Conservation (phyloP, 2,113 vertebrate species). For the Lampris incognitus region DNA sequence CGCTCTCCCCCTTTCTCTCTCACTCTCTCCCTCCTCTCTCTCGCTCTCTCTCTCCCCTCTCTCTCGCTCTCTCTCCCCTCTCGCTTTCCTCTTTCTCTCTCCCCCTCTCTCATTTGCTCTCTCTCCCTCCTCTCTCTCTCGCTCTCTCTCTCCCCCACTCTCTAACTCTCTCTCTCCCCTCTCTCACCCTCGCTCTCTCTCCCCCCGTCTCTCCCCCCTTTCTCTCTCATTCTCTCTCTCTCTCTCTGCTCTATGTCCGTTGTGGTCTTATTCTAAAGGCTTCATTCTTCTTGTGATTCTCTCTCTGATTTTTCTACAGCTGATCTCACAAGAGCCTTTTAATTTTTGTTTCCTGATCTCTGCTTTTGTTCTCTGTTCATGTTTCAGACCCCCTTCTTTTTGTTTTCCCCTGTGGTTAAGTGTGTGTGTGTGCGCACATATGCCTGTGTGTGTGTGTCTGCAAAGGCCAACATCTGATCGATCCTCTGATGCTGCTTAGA, state of each 20-base stretch:
- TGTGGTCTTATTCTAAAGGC: neutral
- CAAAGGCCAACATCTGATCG: constrained; percentile 20
- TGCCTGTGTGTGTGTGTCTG: constrained; percentile 24
- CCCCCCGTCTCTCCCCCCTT: constrained; percentile 47
- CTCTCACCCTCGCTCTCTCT: constrained; percentile 22
- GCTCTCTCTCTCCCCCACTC: too few relatives aligned
- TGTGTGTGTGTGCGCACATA: constrained; percentile 14
- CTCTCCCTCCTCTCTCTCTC: neutral
- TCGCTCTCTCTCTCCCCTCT: constrained; percentile 13
- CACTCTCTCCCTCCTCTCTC: constrained; percentile 22
- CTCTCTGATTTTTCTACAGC: neutral
- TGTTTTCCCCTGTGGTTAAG: constrained; percentile 13
- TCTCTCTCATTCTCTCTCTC: constrained; percentile 31
- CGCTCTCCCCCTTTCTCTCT: constrained; percentile 30
- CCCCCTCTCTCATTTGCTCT: constrained; percentile 21
- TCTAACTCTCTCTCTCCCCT: constrained; percentile 42
- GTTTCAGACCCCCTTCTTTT: neutral
- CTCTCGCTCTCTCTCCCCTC: constrained; percentile 43
- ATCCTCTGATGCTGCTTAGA: constrained; percentile 35
- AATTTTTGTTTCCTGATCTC: neutral
- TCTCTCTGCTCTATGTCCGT: neutral
- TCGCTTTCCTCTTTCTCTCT: constrained; percentile 10
- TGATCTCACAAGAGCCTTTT: neutral
- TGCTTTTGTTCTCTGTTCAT: constrained; percentile 1
- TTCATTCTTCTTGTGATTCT: constrained; percentile 18